Base-by-base conservation (phyloP, 92 coral and sea anemone species). In the Ricordea florida region DNA sequence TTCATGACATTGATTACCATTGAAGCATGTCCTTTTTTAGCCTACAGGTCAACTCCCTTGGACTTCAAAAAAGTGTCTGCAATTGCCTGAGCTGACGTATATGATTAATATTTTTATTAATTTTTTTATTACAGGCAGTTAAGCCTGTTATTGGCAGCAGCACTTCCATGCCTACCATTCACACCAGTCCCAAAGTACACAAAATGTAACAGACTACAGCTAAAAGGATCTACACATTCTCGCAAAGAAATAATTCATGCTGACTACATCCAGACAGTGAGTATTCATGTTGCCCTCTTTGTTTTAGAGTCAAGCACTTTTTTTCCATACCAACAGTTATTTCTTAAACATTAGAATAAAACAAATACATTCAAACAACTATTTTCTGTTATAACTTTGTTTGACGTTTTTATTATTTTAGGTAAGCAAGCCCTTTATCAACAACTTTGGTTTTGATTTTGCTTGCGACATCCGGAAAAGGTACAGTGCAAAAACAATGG, bases 201-300 rank as follows among this genome's bases (percentile, higher is more conserved):
- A 1, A 71, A 77, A 51, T 62, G 60, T 47, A 94, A 94, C 69
- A 93, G 87, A n/a, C 67, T 94, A 9, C 78, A 81, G 48, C 69
- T 94, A 35, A 92, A 80, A 31, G 98, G 98, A 13, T 69, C 88
- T 47, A 94, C 98, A 0, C 97, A 94, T 59, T 66, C 87, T 36
- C 55, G 79, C 40, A 78, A 86, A 77, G 94, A 90, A 57, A 27
- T 4, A 6, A 74, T 92, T 29, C 96, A 94, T 78, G 77, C 90
- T 59, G 98, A 94, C 62, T 90, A 88, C 72, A 79, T 94, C 46
- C 83, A 87, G 28, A 89, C 78, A 71, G 98, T 91, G 84, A 59
- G 85, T 71, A 10, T 28, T 5, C 6, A 29, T n/a, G 6, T 4
- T 60, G 6, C 25, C 23, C 25, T 44, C 36, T 44, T 44, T 31